Percentiles rank a stretch among this genome's conserved stretches.
Conservation (phyloP, 2,888 invertebrate species). For the Hermodice carunculata region DNA sequence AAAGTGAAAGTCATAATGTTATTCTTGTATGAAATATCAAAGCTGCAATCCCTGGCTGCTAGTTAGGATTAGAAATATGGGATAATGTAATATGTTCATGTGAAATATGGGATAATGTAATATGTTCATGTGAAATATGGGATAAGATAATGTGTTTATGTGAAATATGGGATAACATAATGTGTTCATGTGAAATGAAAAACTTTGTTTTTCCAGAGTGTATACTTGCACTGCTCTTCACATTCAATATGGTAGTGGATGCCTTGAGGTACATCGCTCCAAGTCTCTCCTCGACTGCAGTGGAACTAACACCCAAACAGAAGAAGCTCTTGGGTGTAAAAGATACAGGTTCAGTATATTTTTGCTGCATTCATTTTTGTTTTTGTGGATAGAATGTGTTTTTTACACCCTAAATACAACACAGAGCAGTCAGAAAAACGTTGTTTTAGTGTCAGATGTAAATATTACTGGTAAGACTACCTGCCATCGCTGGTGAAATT, state of each 20-base stretch:
- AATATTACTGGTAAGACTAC: background rate
- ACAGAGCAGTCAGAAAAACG: background rate
- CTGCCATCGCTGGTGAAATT: background rate
- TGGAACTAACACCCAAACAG: conserved; percentile 53
- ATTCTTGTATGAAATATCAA: too few species aligned
- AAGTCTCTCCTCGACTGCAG: conserved; percentile 43
- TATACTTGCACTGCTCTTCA: conserved; percentile 21
- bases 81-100: too few species aligned
- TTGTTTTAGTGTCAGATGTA: background rate
- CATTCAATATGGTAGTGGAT: conserved; percentile 35
- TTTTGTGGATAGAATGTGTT: background rate
- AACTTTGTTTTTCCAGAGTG: conserved; percentile 9
- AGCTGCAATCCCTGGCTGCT: too few species aligned
- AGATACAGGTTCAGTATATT: conserved; percentile 47
- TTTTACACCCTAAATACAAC: background rate
- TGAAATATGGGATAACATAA: too few species aligned
- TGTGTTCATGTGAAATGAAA: too few species aligned
- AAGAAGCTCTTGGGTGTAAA: conserved; percentile 55
- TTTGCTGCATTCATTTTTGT: background rate
- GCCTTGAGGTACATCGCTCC: conserved; percentile 44
- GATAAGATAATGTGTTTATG: too few species aligned
- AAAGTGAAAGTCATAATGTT: too few species aligned
- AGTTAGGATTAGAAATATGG: too few species aligned
- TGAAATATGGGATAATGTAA: too few species aligned
- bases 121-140: too few species aligned